Evolutionary conservation across 1,140 invertebrate genomes (phyloP).

Genomic region (Argopecten irradians): DNA sequence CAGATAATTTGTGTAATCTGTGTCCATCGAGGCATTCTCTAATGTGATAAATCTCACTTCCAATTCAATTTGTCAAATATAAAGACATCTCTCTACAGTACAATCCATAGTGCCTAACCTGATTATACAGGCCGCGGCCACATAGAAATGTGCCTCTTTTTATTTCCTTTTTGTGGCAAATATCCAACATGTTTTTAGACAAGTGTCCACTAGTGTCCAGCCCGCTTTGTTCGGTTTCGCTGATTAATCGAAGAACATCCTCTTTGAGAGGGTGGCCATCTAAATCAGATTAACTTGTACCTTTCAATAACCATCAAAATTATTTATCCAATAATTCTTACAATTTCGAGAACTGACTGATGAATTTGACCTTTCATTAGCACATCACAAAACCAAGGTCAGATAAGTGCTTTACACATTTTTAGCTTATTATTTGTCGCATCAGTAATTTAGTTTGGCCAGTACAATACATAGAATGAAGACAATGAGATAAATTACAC

Average conservation of each 20-base stretch:
- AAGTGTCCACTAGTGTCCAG: not conserved
- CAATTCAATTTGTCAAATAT: constrained; percentile 23
- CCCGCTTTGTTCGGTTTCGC: constrained; percentile 6
- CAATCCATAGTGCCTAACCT: not conserved
- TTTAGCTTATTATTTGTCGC: not conserved
- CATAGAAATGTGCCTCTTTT: constrained; percentile 7
- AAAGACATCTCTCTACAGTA: not conserved
- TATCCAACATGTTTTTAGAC: constrained; percentile 22
- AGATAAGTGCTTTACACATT: not conserved
- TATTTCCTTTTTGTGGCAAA: constrained; percentile 22
- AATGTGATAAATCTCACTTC: constrained; percentile 5
- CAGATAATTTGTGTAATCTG: constrained; percentile 17
- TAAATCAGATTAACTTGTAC: not conserved
- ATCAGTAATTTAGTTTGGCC: not conserved
- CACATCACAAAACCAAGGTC: not conserved
- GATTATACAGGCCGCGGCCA: not conserved
- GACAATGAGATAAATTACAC: too few relatives aligned
- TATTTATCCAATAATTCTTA: constrained; percentile 11
- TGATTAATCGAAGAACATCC: not conserved
- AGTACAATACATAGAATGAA: too few relatives aligned
- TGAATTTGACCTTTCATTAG: constrained; percentile 11
- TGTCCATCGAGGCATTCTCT: not conserved
- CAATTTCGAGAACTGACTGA: constrained; percentile 1
- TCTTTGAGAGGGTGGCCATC: not conserved
- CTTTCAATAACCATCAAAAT: constrained; percentile 6